Evolutionary conservation across 2,797 vertebrate species (phyloP).

Genomic region (Oryzias dopingdopingensis): DNA sequence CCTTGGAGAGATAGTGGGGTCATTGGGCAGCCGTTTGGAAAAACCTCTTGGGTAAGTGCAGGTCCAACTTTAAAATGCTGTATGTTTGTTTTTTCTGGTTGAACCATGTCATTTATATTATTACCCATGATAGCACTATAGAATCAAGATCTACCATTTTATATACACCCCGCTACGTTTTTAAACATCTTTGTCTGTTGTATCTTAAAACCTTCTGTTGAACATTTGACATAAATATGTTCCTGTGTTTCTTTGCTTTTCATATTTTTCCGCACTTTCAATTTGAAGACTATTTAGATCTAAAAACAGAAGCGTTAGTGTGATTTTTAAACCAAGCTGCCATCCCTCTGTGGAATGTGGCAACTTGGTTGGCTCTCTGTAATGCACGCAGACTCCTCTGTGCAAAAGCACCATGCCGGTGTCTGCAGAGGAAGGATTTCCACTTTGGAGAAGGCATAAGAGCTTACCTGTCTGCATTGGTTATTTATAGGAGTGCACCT

Average conservation of each 20-base stretch:
- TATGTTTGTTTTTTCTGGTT: no score
- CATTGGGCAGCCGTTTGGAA: conserved; percentile 89
- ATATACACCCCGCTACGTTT: no score
- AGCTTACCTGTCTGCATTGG: neutral
- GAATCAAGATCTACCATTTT: no score
- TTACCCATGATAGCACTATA: no score
- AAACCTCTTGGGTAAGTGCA: conserved; percentile 86
- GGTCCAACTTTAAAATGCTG: neutral
- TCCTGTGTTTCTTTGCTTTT: no score
- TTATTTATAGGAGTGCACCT: neutral
- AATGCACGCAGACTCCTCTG: neutral
- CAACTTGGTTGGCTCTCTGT: neutral
- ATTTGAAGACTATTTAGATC: conserved; percentile 25
- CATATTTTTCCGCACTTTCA: conserved; percentile 8
- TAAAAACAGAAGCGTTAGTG: neutral
- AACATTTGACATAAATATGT: no score
- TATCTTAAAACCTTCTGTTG: no score
- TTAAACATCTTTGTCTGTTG: no score
- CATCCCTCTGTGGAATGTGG: neutral
- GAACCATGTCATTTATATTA: no score
- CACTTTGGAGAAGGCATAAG: neutral
- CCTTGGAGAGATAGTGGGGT: conserved; percentile 94
- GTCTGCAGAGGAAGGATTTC: conserved; percentile 27
- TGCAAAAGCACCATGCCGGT: conserved; percentile 21
- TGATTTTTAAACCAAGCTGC: neutral